Conservation (phyloP, 2,888 invertebrate species). For the Himalopsyche tibetana region DNA sequence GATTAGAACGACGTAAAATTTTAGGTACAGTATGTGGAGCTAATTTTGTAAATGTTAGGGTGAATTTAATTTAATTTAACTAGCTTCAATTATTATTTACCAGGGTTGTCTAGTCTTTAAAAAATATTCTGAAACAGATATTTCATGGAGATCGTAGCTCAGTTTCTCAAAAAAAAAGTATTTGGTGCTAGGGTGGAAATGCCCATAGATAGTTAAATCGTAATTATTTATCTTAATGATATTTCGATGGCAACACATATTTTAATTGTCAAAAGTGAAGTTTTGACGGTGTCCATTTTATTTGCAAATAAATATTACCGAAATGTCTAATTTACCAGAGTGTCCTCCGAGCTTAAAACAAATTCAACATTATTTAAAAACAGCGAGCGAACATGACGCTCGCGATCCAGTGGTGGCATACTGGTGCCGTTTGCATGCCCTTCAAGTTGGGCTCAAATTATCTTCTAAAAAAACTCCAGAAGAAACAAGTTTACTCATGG, state of each 20-base stretch:
- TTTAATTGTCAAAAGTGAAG: constrained; percentile 1
- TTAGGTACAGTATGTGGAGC: too few species aligned
- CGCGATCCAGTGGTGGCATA: constrained; percentile 94
- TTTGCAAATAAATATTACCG: constrained; percentile 12
- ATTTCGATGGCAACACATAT: neutral
- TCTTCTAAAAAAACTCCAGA: constrained; percentile 87
- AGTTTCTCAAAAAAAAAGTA: too few species aligned
- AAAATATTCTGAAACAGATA: too few species aligned
- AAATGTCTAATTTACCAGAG: constrained; percentile 78
- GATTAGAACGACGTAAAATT: too few species aligned
- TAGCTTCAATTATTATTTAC: too few species aligned
- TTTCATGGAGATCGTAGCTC: too few species aligned
- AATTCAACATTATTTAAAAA: constrained; percentile 93
- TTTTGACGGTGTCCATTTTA: constrained; percentile 1
- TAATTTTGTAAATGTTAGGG: too few species aligned
- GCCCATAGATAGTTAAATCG: too few species aligned
- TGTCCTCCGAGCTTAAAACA: constrained; percentile 87
- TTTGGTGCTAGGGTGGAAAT: too few species aligned
- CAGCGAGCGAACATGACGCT: constrained; percentile 92
- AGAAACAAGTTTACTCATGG: constrained; percentile 87
- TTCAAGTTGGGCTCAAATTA: constrained; percentile 90
- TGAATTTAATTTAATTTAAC: too few species aligned
- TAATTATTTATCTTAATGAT: too few species aligned
- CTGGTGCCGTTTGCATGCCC: constrained; percentile 94
- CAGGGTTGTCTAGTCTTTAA: too few species aligned